A percentile compares a stretch with the other conserved stretches of the same genome.
These are phyloP conservation scores for Heptranchias perlo DNA, from an alignment of 2,113 vertebrate species.

Conservation along the genomic window DNA sequence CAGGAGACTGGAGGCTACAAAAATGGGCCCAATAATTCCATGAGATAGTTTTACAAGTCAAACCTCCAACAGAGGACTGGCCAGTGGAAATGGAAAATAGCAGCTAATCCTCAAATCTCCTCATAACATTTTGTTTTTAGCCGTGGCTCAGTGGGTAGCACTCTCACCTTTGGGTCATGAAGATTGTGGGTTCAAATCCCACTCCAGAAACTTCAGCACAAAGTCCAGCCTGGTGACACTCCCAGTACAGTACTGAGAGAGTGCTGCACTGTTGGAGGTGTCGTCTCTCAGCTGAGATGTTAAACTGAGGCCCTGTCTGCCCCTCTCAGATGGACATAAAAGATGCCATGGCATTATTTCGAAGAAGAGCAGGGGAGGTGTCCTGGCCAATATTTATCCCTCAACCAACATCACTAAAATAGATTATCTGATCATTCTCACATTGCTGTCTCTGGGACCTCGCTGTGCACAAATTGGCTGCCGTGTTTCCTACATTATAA, in stretches of 20 bases:
- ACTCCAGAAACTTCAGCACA: background rate
- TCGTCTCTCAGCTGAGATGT: background rate
- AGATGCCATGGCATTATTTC: background rate
- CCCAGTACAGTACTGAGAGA: background rate
- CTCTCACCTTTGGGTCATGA: background rate
- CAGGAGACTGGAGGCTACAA: too few relatives aligned
- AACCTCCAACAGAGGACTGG: too few relatives aligned
- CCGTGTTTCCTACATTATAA: background rate
- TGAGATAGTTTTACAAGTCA: too few relatives aligned
- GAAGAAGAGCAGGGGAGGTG: background rate
- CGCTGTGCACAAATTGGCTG: background rate
- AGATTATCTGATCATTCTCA: background rate
- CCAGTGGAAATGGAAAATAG: background rate
- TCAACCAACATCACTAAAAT: background rate
- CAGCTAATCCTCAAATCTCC: background rate
- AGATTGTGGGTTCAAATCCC: too few relatives aligned
- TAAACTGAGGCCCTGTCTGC: background rate
- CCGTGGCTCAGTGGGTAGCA: background rate
- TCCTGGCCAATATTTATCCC: background rate
- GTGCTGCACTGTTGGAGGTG: background rate
- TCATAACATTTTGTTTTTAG: background rate
- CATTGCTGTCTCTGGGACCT: background rate
- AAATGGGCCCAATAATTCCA: too few relatives aligned
- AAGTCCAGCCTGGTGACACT: background rate
- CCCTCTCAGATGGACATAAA: too few relatives aligned